Base-by-base conservation (phyloP, 2,888 invertebrate genomes). In the Salticus scenicus region DNA sequence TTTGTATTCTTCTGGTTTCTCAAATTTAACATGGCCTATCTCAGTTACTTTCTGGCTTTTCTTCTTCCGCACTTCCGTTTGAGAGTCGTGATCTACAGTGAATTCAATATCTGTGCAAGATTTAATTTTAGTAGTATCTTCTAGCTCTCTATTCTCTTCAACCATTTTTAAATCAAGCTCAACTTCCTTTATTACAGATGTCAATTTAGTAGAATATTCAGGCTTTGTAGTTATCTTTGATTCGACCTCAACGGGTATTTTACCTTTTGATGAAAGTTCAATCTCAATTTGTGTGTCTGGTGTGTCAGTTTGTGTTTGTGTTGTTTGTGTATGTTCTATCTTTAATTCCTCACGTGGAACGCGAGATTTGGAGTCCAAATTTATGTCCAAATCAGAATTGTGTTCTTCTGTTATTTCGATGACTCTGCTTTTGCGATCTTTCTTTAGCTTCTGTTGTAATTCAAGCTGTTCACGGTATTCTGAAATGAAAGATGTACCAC, bases 401-500 rank as follows among this genome's bases (percentile, higher is more conserved):
- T 71, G 72, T n/a, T 73, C 76, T 57, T 76, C 70, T 24, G 27
- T 31, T 17, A 24, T 1, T 24, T 57, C 57, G 4, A 24, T 24
- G 5, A 27, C 42, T 42, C 42, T 27, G 10, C 20, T 24, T 27
- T 41, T 71, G 7, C 8, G 0, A 17, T 41, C 42, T 41, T 74
- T 79, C 70, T 85, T 85, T 66, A 51, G 7, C 28, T 72, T 57
- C 28, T n/a, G 30, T 14, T 14, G 69, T 7, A 85, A 31, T 42
- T 30, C 57, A 75, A 74, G 63, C 70, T 85, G 67, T 20, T 67
- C 33, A 27, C 67, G 67, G 33, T 37, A 37, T 37, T 70, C 85
- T 85, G 79, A 4, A 85, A 85, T 51, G 27, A 84, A 79, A 78
- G 24, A 85, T 33, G 41, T 74, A 72, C 70, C 47, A 74, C 30